These are phyloP conservation scores for Chromis chromis DNA, from an alignment of 2,797 vertebrate genomes.

Conservation along the genomic window DNA sequence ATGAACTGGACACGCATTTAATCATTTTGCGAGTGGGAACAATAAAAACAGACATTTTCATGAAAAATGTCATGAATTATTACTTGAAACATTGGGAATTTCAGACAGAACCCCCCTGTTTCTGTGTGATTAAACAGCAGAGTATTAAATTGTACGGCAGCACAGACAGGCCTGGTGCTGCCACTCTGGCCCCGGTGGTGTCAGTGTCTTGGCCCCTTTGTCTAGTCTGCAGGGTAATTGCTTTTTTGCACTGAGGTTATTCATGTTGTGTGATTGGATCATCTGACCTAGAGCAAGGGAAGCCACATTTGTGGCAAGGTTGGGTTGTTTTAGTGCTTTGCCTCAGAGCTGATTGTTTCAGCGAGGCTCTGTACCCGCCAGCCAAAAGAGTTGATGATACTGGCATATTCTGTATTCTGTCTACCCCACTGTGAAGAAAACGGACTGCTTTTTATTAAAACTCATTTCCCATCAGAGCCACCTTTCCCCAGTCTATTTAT, in stretches of 20 bases:
- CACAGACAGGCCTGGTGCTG: constrained; percentile 40
- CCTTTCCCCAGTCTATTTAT: constrained; percentile 67
- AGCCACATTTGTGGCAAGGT: constrained; percentile 62
- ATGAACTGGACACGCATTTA: constrained; percentile 10
- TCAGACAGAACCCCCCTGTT: constrained; percentile 10
- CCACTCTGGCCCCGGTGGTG: constrained; percentile 51
- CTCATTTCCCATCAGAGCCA: constrained; percentile 66
- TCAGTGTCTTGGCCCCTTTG: constrained; percentile 52
- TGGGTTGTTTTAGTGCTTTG: constrained; percentile 66
- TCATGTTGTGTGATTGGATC: constrained; percentile 73
- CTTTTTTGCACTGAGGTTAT: constrained; percentile 71
- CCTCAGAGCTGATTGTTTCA: constrained; percentile 72
- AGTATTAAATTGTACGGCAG: constrained; percentile 59
- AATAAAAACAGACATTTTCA: constrained; percentile 26
- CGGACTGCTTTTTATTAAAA: constrained; percentile 69
- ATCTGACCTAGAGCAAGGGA: constrained; percentile 56
- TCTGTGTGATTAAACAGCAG: constrained; percentile 58
- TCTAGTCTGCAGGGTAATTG: constrained; percentile 72
- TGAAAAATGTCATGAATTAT: constrained; percentile 25
- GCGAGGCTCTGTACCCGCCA: constrained; percentile 40
- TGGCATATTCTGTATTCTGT: constrained; percentile 54
- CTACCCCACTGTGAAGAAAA: constrained; percentile 55
- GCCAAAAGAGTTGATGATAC: constrained; percentile 38
- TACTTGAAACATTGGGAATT: constrained; percentile 29
- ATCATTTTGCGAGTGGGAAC: constrained; percentile 17